phyloP scores from a whole-genome alignment of 2,113 vertebrate genomes.

The Nymphicus hollandicus region DNA sequence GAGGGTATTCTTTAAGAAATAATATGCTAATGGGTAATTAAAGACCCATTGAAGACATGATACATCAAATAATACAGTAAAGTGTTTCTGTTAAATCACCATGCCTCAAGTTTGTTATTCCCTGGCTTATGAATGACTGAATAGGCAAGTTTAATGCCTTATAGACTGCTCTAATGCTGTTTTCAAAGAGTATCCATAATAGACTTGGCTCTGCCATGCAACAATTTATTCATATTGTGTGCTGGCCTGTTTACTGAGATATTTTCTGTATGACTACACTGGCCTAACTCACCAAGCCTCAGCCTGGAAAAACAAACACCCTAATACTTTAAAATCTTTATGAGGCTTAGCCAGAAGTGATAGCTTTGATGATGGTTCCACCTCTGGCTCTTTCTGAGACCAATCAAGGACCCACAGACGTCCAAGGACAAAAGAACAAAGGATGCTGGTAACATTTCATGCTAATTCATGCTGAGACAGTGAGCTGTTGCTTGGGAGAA shows the following conservation, averaged over 20 bases:
- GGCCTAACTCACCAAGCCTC: neutral
- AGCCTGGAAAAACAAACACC: neutral
- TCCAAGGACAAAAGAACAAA: slow-evolving; percentile 41
- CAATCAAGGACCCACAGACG: neutral
- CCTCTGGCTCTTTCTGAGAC: slow-evolving; percentile 21
- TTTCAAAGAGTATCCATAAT: neutral
- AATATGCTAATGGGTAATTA: neutral
- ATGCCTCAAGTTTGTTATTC: neutral
- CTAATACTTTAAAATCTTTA: slow-evolving; percentile 2
- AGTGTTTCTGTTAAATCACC: neutral
- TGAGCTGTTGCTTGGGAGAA: neutral
- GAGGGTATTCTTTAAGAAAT: neutral
- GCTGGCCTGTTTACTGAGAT: slow-evolving; percentile 31
- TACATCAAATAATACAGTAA: neutral
- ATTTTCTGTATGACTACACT: slow-evolving; percentile 36
- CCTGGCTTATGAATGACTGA: neutral
- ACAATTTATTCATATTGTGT: neutral
- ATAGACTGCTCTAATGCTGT: neutral
- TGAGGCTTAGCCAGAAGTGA: slow-evolving; percentile 40
- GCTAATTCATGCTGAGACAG: neutral
- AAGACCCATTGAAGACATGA: neutral
- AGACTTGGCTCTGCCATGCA: neutral
- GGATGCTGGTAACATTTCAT: neutral
- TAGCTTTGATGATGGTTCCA: slow-evolving; percentile 50
- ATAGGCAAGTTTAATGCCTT: neutral